Evolutionary conservation across 2,113 vertebrate species (phyloP).

Genomic region (Ptilonorhynchus violaceus): DNA sequence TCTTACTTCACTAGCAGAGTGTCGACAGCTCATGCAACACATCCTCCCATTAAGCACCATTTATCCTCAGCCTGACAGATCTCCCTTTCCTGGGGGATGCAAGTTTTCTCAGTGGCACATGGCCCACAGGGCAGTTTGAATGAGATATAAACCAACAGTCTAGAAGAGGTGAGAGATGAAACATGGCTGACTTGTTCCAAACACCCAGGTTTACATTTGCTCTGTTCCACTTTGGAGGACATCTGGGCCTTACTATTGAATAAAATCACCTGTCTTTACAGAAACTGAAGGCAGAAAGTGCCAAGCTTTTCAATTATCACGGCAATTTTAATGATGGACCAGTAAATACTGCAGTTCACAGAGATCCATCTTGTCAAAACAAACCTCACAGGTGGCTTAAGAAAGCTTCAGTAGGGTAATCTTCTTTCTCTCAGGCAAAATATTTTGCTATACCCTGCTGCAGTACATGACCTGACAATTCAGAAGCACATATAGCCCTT

Average conservation of each 20-base stretch:
- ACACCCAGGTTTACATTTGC: not conserved
- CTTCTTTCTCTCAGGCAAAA: not conserved
- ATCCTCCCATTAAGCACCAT: not conserved
- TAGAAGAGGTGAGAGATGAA: not conserved
- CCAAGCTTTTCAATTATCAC: not conserved
- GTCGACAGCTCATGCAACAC: not conserved
- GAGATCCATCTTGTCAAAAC: not conserved
- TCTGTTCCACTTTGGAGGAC: not conserved
- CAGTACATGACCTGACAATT: not conserved
- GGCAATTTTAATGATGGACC: not conserved
- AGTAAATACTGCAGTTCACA: not conserved
- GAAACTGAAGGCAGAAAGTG: not conserved
- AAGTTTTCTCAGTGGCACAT: not conserved
- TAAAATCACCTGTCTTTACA: not conserved
- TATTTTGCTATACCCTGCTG: not conserved
- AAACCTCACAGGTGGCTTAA: not conserved
- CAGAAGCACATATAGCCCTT: not conserved
- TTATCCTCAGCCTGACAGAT: not conserved
- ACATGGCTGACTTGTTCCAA: not conserved
- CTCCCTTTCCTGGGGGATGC: not conserved
- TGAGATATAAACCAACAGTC: not conserved
- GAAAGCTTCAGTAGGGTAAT: not conserved
- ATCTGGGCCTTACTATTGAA: not conserved
- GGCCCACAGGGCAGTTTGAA: not conserved
- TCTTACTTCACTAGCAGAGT: not conserved